Conservation (phyloP, 2,113 vertebrate species). For the Castor canadensis region DNA sequence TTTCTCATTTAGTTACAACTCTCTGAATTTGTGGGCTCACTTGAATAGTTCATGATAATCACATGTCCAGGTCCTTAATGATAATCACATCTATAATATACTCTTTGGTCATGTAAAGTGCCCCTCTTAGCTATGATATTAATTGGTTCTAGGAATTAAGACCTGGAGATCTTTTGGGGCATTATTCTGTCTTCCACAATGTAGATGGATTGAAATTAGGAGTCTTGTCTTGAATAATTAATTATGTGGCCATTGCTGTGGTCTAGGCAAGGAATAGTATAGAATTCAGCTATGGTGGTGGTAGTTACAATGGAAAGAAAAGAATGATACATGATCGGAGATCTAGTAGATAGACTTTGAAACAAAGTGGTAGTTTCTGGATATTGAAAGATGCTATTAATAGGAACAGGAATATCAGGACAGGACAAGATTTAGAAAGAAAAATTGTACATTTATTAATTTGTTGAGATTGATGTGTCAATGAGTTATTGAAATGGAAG, state of each 20-base stretch:
- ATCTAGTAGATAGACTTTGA: background rate
- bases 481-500: background rate
- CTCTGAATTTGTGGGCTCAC: background rate
- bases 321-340: background rate
- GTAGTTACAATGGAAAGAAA: background rate
- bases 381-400: background rate
- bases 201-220: background rate
- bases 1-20: background rate
- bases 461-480: background rate
- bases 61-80: background rate
- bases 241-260: background rate
- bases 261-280: background rate
- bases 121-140: background rate
- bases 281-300: background rate
- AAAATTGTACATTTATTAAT: conserved; percentile 11
- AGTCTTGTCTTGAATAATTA: background rate
- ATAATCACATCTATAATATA: background rate
- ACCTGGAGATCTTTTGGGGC: too few relatives aligned
- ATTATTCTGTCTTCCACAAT: background rate
- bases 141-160: background rate
- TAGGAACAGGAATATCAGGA: background rate
- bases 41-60: background rate
- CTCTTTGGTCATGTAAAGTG: background rate
- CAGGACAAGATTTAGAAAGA: background rate
- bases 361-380: background rate